These are phyloP conservation scores for Oscheius sp. DNA, from an alignment of 2,888 invertebrate species.

Conservation along the genomic window DNA sequence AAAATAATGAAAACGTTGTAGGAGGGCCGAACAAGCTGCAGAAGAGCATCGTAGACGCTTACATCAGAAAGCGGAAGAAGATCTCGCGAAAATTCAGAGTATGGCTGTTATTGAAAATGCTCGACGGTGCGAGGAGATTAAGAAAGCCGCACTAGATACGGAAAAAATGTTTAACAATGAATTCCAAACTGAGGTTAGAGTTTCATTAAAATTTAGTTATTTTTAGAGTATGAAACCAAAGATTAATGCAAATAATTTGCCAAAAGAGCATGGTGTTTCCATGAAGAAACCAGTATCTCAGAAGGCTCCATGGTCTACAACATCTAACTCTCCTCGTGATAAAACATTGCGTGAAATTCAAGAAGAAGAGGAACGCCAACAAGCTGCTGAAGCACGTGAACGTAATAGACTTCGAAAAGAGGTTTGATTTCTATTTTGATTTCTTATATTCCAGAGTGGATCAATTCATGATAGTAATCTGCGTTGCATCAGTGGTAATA, in stretches of 20 bases:
- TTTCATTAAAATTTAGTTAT: neutral
- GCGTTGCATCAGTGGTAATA: too few relatives aligned
- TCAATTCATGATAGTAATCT: slow-evolving; percentile 15
- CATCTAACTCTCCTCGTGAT: neutral
- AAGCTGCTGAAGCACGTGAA: slow-evolving; percentile 19
- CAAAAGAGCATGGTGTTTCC: slow-evolving; percentile 19
- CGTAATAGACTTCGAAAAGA: slow-evolving; percentile 32
- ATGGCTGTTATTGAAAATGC: slow-evolving; percentile 5
- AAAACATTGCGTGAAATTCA: slow-evolving; percentile 30
- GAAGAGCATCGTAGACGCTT: slow-evolving; percentile 17
- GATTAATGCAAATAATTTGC: neutral
- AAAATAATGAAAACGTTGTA: neutral
- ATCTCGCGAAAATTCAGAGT: neutral
- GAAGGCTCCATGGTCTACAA: slow-evolving; percentile 6
- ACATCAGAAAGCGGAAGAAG: slow-evolving; percentile 3
- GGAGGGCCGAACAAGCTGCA: neutral
- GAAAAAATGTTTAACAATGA: neutral
- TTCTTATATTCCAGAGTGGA: slow-evolving; percentile 1
- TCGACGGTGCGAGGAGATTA: neutral
- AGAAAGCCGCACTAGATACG: neutral
- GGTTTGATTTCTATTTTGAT: slow-evolving; percentile 17
- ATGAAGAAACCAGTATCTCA: neutral
- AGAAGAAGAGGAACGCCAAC: slow-evolving; percentile 39
- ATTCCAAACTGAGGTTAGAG: neutral
- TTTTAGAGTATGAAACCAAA: neutral